A percentile compares a stretch with the other conserved stretches of the same genome.
Conservation (phyloP, 2,888 invertebrate genomes). For the Melanchra persicariae region DNA sequence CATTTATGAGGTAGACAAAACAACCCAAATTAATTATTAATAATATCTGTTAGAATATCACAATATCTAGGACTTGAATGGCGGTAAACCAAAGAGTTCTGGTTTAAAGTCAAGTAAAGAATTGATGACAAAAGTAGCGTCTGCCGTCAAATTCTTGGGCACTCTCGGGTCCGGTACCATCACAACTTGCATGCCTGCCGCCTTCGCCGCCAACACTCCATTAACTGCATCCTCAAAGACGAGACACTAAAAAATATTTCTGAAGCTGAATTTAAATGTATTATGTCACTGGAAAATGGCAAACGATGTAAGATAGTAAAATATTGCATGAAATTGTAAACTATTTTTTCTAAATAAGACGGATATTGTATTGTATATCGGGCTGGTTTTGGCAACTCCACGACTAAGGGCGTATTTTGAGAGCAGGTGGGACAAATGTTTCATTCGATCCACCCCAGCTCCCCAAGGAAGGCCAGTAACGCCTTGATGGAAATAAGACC, state of each 20-base stretch:
- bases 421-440: too few species aligned
- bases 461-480: too few species aligned
- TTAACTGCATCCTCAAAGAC: slow-evolving; percentile 98
- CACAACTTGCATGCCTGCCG: slow-evolving; percentile 96
- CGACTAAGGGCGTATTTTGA: too few species aligned
- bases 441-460: too few species aligned
- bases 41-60: slow-evolving; percentile 1
- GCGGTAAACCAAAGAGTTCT: slow-evolving; percentile 95
- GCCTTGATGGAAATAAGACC: too few species aligned
- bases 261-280: neutral
- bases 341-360: too few species aligned
- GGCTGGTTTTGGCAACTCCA: too few species aligned
- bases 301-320: too few species aligned
- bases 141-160: slow-evolving; percentile 74
- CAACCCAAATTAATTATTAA: neutral
- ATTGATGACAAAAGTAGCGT: slow-evolving; percentile 93
- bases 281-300: too few species aligned
- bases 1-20: slow-evolving; percentile 52
- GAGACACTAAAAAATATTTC: slow-evolving; percentile 91
- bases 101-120: slow-evolving; percentile 95
- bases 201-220: slow-evolving; percentile 94
- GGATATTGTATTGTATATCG: too few species aligned
- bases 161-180: slow-evolving; percentile 94
- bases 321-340: too few species aligned
- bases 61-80: slow-evolving; percentile 83